phyloP scores from a whole-genome alignment of 2,888 invertebrate species.

The Orthonevra nobilis region DNA sequence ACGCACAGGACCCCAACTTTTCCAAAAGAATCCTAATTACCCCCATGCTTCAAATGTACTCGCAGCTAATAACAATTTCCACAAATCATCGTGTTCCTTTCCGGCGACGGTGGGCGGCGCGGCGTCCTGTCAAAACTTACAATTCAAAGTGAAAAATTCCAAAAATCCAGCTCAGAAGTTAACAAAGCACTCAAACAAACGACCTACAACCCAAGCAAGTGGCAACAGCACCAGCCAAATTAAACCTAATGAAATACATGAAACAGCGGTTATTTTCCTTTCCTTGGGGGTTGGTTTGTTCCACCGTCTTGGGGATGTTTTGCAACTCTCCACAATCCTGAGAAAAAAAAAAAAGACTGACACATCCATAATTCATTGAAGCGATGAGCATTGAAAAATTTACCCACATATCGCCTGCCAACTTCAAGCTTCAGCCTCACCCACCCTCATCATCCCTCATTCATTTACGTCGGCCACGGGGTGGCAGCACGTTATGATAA shows the following conservation, averaged over 20 bases:
- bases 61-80: constrained; percentile 57
- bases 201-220: constrained; percentile 50
- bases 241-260: constrained; percentile 69
- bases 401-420: constrained; percentile 40
- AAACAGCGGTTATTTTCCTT: constrained; percentile 68
- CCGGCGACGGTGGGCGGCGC: neutral
- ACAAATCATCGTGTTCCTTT: constrained; percentile 50
- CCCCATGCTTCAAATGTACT: too few species aligned
- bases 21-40: too few species aligned
- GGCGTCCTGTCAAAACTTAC: constrained; percentile 30
- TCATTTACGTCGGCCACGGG: constrained; percentile 4
- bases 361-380: constrained; percentile 77
- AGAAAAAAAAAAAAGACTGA: constrained; percentile 63
- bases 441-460: constrained; percentile 52
- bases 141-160: constrained; percentile 25
- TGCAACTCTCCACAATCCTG: constrained; percentile 27
- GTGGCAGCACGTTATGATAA: constrained; percentile 64
- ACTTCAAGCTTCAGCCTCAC: constrained; percentile 45
- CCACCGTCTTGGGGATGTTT: constrained; percentile 38
- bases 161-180: constrained; percentile 41
- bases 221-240: constrained; percentile 48
- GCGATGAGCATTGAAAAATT: constrained; percentile 64
- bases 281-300: constrained; percentile 13
- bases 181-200: constrained; percentile 45
- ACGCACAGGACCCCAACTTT: too few species aligned